These are phyloP conservation scores for Coregonus ussuriensis DNA, from an alignment of 2,797 vertebrate species.

Conservation along the genomic window DNA sequence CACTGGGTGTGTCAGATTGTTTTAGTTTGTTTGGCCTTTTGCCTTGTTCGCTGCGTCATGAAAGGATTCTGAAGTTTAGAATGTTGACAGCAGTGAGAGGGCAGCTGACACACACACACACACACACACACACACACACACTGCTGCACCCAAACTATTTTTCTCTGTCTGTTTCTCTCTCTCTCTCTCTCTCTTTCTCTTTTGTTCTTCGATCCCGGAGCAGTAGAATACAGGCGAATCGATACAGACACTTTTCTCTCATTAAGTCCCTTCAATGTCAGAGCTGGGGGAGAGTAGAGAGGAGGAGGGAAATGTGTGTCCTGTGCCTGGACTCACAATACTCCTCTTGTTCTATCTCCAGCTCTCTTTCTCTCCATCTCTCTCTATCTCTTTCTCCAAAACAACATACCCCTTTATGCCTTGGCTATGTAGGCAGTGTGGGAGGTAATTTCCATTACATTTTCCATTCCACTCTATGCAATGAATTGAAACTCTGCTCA, in stretches of 20 bases:
- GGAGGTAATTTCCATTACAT: background rate
- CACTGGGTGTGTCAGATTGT: background rate
- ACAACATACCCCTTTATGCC: too few species aligned
- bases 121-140: too few species aligned
- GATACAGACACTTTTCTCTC: conserved; percentile 52
- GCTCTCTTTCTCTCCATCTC: conserved; percentile 4
- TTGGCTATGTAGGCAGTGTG: too few species aligned
- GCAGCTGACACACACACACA: background rate
- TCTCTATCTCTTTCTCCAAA: background rate
- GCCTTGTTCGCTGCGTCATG: background rate
- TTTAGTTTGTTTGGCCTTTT: background rate
- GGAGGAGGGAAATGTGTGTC: background rate
- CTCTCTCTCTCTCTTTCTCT: conserved; percentile 1
- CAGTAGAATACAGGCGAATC: conserved; percentile 49
- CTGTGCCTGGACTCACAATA: conserved; percentile 10
- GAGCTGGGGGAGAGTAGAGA: conserved; percentile 7
- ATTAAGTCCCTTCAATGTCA: conserved; percentile 51
- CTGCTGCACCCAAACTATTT: background rate
- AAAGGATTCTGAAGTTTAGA: background rate
- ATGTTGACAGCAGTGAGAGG: background rate
- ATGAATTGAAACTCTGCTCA: background rate
- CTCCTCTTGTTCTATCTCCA: conserved; percentile 4
- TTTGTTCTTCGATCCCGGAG: conserved; percentile 51
- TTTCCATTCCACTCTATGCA: background rate
- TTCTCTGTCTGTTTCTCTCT: background rate